phyloP scores from a whole-genome alignment of 1,140 invertebrate genomes.

The Eupeodes corollae region DNA sequence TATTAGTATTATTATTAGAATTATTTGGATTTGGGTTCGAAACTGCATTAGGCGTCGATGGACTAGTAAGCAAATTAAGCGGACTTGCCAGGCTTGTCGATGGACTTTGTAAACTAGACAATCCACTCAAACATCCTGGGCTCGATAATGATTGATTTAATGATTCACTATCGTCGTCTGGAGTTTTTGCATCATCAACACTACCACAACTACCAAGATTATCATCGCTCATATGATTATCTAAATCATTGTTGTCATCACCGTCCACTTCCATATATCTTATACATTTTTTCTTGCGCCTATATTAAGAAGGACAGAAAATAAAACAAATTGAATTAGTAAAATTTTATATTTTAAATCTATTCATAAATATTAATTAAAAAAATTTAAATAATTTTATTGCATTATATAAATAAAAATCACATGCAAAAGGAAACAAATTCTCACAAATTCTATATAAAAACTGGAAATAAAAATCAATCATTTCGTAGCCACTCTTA shows the following conservation, averaged over 20 bases:
- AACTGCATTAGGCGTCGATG: constrained; percentile 13
- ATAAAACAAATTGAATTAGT: constrained; percentile 2
- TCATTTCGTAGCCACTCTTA: neutral
- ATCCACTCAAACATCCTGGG: constrained; percentile 60
- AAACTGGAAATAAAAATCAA: neutral
- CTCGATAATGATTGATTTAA: constrained; percentile 60
- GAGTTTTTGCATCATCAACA: constrained; percentile 56
- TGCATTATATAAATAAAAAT: neutral
- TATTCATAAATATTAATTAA: neutral
- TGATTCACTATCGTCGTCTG: constrained; percentile 52
- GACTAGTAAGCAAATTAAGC: constrained; percentile 46
- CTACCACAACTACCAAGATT: constrained; percentile 64
- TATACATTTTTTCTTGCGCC: constrained; percentile 98
- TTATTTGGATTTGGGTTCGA: neutral
- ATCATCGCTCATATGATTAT: constrained; percentile 52
- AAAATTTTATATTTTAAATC: neutral
- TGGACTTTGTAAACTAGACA: constrained; percentile 68
- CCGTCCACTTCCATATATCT: constrained; percentile 70
- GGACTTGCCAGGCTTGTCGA: constrained; percentile 56
- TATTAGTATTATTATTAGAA: neutral
- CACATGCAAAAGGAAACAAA: neutral
- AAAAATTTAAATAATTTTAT: neutral
- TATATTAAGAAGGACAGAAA: constrained; percentile 31
- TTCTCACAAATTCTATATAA: neutral
- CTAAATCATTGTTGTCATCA: constrained; percentile 46